A percentile compares a stretch with the other conserved stretches of the same genome.
phyloP scores from a whole-genome alignment of 2,797 vertebrate genomes.

The Thaleichthys pacificus region DNA sequence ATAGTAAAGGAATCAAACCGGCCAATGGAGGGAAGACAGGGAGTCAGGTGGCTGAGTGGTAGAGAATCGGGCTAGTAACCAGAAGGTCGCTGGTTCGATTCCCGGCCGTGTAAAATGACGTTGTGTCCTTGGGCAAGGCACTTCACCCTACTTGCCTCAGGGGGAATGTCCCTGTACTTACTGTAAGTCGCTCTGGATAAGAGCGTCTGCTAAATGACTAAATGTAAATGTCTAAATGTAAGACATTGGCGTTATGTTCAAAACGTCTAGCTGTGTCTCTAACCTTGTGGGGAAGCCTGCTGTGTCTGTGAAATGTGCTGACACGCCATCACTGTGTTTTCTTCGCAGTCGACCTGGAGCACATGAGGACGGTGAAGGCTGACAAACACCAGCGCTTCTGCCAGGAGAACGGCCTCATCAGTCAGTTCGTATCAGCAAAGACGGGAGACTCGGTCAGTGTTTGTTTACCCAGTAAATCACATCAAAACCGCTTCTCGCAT shows the following conservation, averaged over 20 bases:
- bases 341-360: conserved; percentile 94
- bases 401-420: conserved; percentile 92
- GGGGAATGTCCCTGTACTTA: too few species aligned
- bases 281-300: conserved; percentile 52
- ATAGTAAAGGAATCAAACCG: conserved; percentile 40
- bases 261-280: not conserved
- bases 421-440: conserved; percentile 97
- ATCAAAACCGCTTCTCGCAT: not conserved
- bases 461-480: conserved; percentile 14
- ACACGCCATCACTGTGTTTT: conserved; percentile 37
- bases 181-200: too few species aligned
- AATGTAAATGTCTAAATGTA: too few species aligned
- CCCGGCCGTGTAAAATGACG: too few species aligned
- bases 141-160: too few species aligned
- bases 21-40: conserved; percentile 33
- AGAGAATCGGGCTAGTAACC: too few species aligned
- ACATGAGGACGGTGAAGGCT: conserved; percentile 93
- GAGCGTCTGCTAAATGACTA: too few species aligned
- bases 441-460: conserved; percentile 94
- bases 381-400: conserved; percentile 96
- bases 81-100: too few species aligned
- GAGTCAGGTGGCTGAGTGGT: too few species aligned
- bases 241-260: not conserved
- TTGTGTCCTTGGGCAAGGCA: too few species aligned
- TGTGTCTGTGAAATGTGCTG: conserved; percentile 45